Base-by-base conservation (phyloP, 2,888 invertebrate genomes). In the Orchestes rusci region DNA sequence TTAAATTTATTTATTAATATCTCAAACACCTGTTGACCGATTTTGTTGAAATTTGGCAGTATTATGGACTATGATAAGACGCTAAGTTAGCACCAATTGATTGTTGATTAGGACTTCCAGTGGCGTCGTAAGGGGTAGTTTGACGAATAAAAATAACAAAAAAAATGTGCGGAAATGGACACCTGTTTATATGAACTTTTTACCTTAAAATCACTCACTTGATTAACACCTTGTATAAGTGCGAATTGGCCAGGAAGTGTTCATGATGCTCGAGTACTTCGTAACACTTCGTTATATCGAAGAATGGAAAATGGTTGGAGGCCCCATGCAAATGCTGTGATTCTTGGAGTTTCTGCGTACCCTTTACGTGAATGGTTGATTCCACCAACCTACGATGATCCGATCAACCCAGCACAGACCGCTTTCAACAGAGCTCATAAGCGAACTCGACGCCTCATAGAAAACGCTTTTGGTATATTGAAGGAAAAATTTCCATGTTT, bases 191-290 rank as follows among this genome's bases (percentile, higher is more conserved):
- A n/a, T n/a, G n/a, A n/a, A n/a, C n/a, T n/a, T n/a, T n/a, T n/a
- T n/a, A n/a, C n/a, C n/a, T n/a, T n/a, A n/a, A n/a, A n/a, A n/a
- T n/a, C n/a, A n/a, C n/a, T n/a, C n/a, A n/a, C n/a, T n/a, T n/a
- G n/a, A n/a, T n/a, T n/a, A n/a, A n/a, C n/a, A n/a, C n/a, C n/a
- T n/a, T n/a, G n/a, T n/a, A n/a, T n/a, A n/a, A n/a, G n/a, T n/a
- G n/a, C n/a, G n/a, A n/a, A n/a, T n/a, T n/a, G n/a, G n/a, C n/a
- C 58, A 29, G 56, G 56, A 3, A 55, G 54, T 39, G 53, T 56
- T 2, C 51, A 58, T 40, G 54, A 56, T 35, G 45, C 53, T 17
- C 30, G 54, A 17, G 56, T 56, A 16, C 41, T 49, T 38, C 43
- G 39, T 35, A 52, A 33, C 12, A 13, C 16, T 16, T 33, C 34